Percentiles rank a stretch among this genome's conserved stretches.
phyloP scores from a whole-genome alignment of 64 coral and sea anemone species.

The Montipora sp. region DNA sequence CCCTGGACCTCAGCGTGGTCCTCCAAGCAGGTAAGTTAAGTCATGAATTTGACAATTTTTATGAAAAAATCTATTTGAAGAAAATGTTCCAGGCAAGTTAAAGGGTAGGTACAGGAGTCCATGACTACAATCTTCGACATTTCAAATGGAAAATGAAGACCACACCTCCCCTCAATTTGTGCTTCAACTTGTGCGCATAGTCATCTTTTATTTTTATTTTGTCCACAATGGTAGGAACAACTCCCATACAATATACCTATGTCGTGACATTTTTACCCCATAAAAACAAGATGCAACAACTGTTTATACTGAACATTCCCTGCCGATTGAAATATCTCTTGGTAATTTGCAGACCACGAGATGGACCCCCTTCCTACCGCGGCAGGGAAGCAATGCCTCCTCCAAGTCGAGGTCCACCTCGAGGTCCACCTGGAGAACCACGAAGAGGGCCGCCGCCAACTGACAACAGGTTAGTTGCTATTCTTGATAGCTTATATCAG shows the following conservation, averaged over 20 bases:
- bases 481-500: no score
- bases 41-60: not conserved
- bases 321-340: not conserved
- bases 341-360: not conserved
- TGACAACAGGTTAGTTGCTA: conserved; percentile 15
- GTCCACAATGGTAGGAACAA: no score
- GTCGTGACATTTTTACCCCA: no score
- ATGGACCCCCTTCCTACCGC: conserved; percentile 21
- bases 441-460: conserved; percentile 63
- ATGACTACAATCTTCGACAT: no score
- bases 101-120: not conserved
- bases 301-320: no score
- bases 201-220: no score
- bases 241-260: no score
- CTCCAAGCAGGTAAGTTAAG: conserved; percentile 13
- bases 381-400: conserved; percentile 43
- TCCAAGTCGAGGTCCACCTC: conserved; percentile 52
- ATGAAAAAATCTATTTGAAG: not conserved
- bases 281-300: no score
- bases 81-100: not conserved
- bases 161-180: no score
- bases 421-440: conserved; percentile 54
- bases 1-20: conserved; percentile 32
- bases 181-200: no score
- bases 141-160: no score